phyloP scores from a whole-genome alignment of 2,113 vertebrate genomes.

The Cinclus mexicanus region DNA sequence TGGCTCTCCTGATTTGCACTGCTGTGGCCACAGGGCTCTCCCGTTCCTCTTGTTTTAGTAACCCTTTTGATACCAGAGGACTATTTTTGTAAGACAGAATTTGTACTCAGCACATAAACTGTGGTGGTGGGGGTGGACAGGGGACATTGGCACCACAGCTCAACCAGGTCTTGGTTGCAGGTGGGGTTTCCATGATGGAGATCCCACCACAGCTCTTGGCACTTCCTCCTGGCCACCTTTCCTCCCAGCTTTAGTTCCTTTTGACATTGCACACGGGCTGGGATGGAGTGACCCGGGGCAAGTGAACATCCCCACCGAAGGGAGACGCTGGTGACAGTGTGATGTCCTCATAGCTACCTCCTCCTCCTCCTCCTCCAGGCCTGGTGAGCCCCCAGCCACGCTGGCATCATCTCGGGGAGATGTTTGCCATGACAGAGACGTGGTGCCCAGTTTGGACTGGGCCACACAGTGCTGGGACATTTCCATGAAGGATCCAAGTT shows the following conservation, averaged over 20 bases:
- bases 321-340: neutral
- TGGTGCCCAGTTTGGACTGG: neutral
- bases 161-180: neutral
- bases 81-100: constrained; percentile 50
- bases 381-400: neutral
- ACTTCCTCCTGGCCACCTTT: neutral
- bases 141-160: neutral
- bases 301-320: neutral
- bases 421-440: neutral
- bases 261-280: neutral
- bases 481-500: neutral
- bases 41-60: neutral
- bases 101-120: neutral
- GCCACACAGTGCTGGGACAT: neutral
- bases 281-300: neutral
- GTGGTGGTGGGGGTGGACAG: neutral
- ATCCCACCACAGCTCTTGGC: neutral
- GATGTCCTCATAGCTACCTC: constrained; percentile 56
- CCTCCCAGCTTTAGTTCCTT: neutral
- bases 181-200: neutral
- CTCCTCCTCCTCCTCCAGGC: constrained; percentile 19
- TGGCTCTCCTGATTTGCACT: constrained; percentile 70
- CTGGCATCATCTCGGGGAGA: neutral
- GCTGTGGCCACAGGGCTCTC: constrained; percentile 41
- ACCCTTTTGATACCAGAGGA: constrained; percentile 63